phyloP scores from a whole-genome alignment of 2,113 vertebrate genomes.

The Passer montanus region DNA sequence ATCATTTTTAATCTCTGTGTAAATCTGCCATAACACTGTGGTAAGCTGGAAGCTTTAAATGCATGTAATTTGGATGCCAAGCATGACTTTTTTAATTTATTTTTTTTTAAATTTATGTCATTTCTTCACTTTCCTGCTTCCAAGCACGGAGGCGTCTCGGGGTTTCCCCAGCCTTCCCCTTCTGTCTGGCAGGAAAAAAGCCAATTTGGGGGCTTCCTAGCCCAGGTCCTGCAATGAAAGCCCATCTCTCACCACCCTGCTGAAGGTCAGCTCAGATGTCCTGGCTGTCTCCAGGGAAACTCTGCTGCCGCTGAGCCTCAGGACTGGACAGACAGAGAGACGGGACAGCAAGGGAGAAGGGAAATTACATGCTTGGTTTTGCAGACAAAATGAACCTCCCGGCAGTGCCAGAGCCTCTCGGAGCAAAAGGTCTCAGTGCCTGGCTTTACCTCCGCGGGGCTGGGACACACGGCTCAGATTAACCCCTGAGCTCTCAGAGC shows the following conservation, averaged over 20 bases:
- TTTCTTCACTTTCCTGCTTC: background rate
- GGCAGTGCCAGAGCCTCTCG: background rate
- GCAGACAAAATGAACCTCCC: conserved; percentile 1
- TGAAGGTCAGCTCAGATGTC: background rate
- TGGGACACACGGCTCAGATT: background rate
- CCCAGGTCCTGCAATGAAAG: background rate
- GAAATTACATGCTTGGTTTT: conserved; percentile 43
- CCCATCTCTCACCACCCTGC: background rate
- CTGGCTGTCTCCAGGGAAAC: conserved; percentile 12
- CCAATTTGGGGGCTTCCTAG: rapidly evolving
- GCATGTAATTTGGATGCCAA: background rate
- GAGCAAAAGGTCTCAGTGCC: background rate
- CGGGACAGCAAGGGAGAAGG: background rate
- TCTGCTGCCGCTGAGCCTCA: background rate
- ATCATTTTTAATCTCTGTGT: background rate
- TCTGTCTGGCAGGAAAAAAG: background rate
- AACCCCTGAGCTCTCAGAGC: background rate
- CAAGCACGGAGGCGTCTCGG: background rate
- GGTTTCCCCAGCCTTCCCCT: background rate
- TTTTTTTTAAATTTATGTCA: rapidly evolving
- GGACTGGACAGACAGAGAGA: background rate
- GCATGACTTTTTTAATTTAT: background rate
- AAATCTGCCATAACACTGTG: background rate
- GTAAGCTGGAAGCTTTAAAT: background rate
- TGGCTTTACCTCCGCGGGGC: background rate